These are phyloP conservation scores for Clinocottus analis DNA, from an alignment of 2,113 vertebrate species.

Conservation along the genomic window DNA sequence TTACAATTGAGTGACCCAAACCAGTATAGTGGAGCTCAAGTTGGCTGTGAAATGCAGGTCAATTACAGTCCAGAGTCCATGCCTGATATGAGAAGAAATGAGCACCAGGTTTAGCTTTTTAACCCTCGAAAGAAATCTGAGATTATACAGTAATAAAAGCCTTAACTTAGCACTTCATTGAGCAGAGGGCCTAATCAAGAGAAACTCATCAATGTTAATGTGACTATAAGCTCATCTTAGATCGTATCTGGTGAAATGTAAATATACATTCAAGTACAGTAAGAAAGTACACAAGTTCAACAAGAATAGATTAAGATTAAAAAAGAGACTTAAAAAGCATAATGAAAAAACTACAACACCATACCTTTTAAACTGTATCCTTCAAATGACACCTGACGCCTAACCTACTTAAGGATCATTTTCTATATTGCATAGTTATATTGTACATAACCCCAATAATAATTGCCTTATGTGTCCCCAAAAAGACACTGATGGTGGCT, in stretches of 20 bases:
- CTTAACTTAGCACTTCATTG: constrained; percentile 29
- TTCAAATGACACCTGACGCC: background rate
- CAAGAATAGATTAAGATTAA: background rate
- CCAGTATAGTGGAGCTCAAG: background rate
- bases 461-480: background rate
- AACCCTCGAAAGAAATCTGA: background rate
- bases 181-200: background rate
- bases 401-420: background rate
- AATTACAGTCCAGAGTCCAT: constrained; percentile 48
- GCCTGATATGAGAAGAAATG: constrained; percentile 27
- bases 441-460: background rate
- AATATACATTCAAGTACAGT: constrained; percentile 8
- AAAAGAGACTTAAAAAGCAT: background rate
- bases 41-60: constrained; percentile 21
- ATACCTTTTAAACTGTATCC: background rate
- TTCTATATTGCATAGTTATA: background rate
- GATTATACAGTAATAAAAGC: constrained; percentile 17
- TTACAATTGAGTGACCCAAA: constrained; percentile 4
- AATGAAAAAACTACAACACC: background rate
- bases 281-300: background rate
- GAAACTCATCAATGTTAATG: background rate
- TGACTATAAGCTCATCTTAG: background rate
- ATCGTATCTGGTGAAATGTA: background rate
- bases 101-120: constrained; percentile 24
- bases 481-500: background rate